phyloP scores from a whole-genome alignment of 2,888 invertebrate species.

The Dusona sp. region DNA sequence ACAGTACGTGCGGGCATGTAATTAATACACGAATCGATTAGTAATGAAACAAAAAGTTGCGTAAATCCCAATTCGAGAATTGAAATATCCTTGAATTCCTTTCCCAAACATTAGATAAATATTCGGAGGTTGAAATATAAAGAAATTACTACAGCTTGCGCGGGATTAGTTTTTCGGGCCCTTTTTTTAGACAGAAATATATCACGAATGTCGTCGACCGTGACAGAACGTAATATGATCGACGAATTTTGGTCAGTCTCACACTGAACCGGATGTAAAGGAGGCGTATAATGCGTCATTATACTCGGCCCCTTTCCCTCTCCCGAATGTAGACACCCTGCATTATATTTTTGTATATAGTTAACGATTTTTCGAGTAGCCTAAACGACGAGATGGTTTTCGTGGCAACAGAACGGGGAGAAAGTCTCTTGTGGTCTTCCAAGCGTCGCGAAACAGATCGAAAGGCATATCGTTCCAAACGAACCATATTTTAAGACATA shows the following conservation, averaged over 20 bases:
- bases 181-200: neutral
- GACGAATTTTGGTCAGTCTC: slow-evolving; percentile 27
- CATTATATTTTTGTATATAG: neutral
- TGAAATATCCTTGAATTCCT: slow-evolving; percentile 34
- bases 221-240: neutral
- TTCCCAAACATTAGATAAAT: neutral
- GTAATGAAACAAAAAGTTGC: neutral
- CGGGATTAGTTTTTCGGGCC: neutral
- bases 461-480: slow-evolving; percentile 56
- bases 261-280: neutral
- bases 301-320: neutral
- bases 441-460: slow-evolving; percentile 67
- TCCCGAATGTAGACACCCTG: neutral
- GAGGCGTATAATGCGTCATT: slow-evolving; percentile 6
- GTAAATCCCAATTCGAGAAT: slow-evolving; percentile 9
- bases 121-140: neutral
- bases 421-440: slow-evolving; percentile 65
- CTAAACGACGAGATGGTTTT: slow-evolving; percentile 42
- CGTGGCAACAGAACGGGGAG: slow-evolving; percentile 50
- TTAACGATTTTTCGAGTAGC: slow-evolving; percentile 32
- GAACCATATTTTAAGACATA: slow-evolving; percentile 25
- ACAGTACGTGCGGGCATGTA: neutral
- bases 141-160: slow-evolving; percentile 1
- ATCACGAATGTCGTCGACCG: neutral
- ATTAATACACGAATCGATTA: neutral